Evolutionary conservation across 1,140 invertebrate genomes (phyloP).

Genomic region (Nixonia krombeini): DNA sequence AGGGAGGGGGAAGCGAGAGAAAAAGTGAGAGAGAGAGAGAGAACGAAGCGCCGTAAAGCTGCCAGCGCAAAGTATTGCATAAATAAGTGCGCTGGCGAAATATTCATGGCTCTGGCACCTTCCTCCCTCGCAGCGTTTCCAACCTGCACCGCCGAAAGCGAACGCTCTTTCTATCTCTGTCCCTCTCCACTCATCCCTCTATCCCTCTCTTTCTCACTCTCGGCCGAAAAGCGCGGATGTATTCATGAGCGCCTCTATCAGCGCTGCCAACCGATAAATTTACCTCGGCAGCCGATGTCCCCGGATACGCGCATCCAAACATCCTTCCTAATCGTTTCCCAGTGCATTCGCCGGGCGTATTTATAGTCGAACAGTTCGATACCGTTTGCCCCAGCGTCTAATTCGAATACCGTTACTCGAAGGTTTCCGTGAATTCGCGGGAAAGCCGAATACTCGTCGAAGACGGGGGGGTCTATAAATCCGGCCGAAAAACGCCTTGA

Average conservation of each 20-base stretch:
- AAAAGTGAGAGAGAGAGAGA: not conserved
- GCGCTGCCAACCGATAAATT: conserved; percentile 52
- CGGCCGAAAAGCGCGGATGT: conserved; percentile 62
- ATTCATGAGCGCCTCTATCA: conserved; percentile 58
- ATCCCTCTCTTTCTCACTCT: conserved; percentile 37
- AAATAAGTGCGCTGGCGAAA: conserved; percentile 71
- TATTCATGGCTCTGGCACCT: conserved; percentile 68
- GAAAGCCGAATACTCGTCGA: no score
- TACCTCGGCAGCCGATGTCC: conserved; percentile 31
- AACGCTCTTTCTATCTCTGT: conserved; percentile 43
- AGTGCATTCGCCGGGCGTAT: not conserved
- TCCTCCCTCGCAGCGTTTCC: conserved; percentile 56
- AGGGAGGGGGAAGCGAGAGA: conserved; percentile 5
- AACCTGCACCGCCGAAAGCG: conserved; percentile 31
- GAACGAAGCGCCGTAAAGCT: conserved; percentile 64
- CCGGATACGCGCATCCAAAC: conserved; percentile 34
- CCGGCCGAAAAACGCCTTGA: no score
- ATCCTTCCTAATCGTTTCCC: conserved; percentile 39
- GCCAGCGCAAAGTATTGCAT: conserved; percentile 72
- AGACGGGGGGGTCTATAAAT: no score
- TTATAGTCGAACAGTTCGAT: not conserved
- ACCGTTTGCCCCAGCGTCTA: no score
- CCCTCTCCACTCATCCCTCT: no score
- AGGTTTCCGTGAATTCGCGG: no score
- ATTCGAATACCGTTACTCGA: no score